These are phyloP conservation scores for Nyctibius bracteatus DNA, from an alignment of 2,113 vertebrate species.

Conservation along the genomic window DNA sequence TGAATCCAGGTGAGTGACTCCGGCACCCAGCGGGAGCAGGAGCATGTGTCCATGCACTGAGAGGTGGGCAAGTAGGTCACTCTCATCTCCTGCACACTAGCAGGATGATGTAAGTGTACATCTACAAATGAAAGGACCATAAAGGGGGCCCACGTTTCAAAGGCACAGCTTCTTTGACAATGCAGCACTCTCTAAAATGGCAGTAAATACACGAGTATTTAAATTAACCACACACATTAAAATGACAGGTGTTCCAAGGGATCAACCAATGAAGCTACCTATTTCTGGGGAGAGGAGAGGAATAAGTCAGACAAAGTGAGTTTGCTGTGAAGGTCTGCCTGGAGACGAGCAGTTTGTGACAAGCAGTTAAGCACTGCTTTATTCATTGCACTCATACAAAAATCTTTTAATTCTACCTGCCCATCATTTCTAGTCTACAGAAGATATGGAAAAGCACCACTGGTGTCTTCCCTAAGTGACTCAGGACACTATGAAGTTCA, in stretches of 20 bases:
- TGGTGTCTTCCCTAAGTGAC: background rate
- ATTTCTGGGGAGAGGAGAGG: background rate
- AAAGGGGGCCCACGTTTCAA: background rate
- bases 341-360: background rate
- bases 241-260: background rate
- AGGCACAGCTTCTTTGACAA: background rate
- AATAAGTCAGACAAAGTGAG: background rate
- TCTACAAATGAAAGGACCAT: background rate
- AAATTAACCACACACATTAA: background rate
- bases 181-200: background rate
- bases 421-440: background rate
- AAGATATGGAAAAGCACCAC: background rate
- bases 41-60: background rate
- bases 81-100: rapidly evolving
- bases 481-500: background rate
- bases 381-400: background rate
- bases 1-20: rapidly evolving
- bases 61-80: background rate
- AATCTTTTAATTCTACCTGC: background rate
- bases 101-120: background rate
- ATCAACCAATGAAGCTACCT: background rate
- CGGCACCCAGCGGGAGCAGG: background rate
- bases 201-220: background rate
- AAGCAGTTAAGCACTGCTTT: background rate
- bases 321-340: background rate